A percentile compares a stretch with the other conserved stretches of the same genome.
Evolutionary conservation across 2,888 invertebrate genomes (phyloP).

Genomic region (Leuctra nigra): DNA sequence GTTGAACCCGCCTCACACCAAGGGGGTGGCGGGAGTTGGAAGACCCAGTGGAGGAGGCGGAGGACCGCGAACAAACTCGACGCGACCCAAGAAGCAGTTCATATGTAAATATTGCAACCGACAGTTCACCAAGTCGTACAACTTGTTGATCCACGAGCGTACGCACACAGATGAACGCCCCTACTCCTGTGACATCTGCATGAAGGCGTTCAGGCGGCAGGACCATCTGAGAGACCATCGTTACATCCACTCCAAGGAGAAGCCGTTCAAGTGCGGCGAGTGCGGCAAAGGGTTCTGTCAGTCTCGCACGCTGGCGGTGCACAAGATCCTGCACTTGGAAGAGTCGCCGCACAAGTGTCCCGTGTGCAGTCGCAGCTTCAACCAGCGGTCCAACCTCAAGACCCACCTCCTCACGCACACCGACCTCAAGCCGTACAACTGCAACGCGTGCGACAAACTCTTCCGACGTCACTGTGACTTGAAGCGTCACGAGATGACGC

Average conservation of each 20-base stretch:
- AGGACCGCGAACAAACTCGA: slow-evolving; percentile 43
- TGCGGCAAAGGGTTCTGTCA: slow-evolving; percentile 99
- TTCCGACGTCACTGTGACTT: slow-evolving; percentile 44
- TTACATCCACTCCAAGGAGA: slow-evolving; percentile 98
- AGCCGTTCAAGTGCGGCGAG: slow-evolving; percentile 94
- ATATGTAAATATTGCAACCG: slow-evolving; percentile 97
- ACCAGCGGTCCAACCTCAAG: slow-evolving; percentile 43
- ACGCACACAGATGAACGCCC: slow-evolving; percentile 97
- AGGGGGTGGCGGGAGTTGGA: slow-evolving; percentile 20
- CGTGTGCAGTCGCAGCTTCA: slow-evolving; percentile 41
- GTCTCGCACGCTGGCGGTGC: slow-evolving; percentile 90
- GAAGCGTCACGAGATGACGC: slow-evolving; percentile 41
- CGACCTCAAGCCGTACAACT: slow-evolving; percentile 42
- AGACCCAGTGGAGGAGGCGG: slow-evolving; percentile 35
- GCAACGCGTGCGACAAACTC: slow-evolving; percentile 39
- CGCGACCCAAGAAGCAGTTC: slow-evolving; percentile 71
- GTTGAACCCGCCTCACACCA: slow-evolving; percentile 12
- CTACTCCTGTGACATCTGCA: slow-evolving; percentile 93
- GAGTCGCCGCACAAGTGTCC: slow-evolving; percentile 44
- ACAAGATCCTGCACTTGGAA: slow-evolving; percentile 64
- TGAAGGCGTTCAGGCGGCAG: slow-evolving; percentile 91
- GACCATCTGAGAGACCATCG: slow-evolving; percentile 89
- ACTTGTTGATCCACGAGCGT: slow-evolving; percentile 92
- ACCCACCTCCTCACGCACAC: slow-evolving; percentile 44
- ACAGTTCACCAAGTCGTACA: slow-evolving; percentile 97